Evolutionary conservation across 92 coral and sea anemone genomes (phyloP).

Genomic region (Pocillopora meandrina): DNA sequence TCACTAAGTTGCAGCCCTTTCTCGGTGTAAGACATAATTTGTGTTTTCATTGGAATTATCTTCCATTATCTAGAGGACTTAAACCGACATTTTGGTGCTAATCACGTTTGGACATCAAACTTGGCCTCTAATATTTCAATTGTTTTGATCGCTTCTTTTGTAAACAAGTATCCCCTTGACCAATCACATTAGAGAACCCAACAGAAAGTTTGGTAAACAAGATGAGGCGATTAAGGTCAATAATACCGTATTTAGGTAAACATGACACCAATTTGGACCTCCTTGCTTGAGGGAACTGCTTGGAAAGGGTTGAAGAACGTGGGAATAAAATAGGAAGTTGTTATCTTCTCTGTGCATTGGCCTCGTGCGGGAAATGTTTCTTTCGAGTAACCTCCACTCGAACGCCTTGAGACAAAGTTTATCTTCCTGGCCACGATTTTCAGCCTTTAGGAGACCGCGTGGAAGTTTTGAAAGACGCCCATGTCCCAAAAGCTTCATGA

Average conservation of each 20-base stretch:
- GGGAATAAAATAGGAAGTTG: not conserved
- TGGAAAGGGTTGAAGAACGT: slow-evolving; percentile 3
- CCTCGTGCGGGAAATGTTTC: not conserved
- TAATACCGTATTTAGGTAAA: not conserved
- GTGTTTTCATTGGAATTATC: too few species aligned
- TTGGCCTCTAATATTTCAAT: not conserved
- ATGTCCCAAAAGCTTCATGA: slow-evolving; percentile 66
- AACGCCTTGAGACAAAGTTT: not conserved
- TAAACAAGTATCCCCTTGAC: slow-evolving; percentile 24
- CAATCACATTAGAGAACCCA: slow-evolving; percentile 23
- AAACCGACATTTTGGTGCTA: not conserved
- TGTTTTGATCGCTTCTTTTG: slow-evolving; percentile 1
- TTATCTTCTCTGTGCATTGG: slow-evolving; percentile 3
- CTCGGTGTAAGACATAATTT: too few species aligned
- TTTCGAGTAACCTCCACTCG: not conserved
- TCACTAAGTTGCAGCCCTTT: too few species aligned
- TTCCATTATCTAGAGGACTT: not conserved
- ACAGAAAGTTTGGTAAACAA: slow-evolving; percentile 13
- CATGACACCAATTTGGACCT: slow-evolving; percentile 17
- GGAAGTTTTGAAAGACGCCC: slow-evolving; percentile 19
- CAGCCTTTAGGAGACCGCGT: slow-evolving; percentile 50
- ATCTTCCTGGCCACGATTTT: slow-evolving; percentile 46
- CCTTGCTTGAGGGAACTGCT: slow-evolving; percentile 11
- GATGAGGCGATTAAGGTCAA: slow-evolving; percentile 15
- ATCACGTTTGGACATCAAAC: slow-evolving; percentile 22